Conservation (phyloP, 2,888 invertebrate species). For the Leucania comma region DNA sequence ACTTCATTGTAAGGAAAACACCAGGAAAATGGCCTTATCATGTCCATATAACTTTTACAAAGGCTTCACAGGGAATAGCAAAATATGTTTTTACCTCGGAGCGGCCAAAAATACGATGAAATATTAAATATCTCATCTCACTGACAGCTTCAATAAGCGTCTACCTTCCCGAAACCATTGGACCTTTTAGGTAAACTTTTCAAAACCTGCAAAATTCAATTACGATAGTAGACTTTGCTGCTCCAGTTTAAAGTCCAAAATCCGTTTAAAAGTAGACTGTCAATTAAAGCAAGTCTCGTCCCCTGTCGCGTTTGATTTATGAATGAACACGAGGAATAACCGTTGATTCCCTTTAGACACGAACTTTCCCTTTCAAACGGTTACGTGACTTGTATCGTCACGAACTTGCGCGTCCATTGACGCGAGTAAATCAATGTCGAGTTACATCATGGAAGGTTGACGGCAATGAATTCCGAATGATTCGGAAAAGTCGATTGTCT, state of each 20-base stretch:
- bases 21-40: constrained; percentile 47
- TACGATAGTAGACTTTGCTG: constrained; percentile 49
- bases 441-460: constrained; percentile 58
- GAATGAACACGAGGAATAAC: constrained; percentile 74
- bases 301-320: constrained; percentile 71
- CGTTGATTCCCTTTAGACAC: constrained; percentile 69
- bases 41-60: constrained; percentile 42
- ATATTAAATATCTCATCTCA: constrained; percentile 58
- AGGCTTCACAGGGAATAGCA: constrained; percentile 50
- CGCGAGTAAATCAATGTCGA: constrained; percentile 62
- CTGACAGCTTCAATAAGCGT: constrained; percentile 51
- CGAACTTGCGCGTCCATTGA: constrained; percentile 62
- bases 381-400: constrained; percentile 69
- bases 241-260: constrained; percentile 56
- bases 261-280: constrained; percentile 32
- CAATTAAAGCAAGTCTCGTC: constrained; percentile 64
- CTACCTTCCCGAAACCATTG: constrained; percentile 42
- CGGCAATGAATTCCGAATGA: constrained; percentile 65
- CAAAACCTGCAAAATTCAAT: constrained; percentile 22
- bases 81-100: constrained; percentile 45
- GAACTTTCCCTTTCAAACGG: constrained; percentile 75
- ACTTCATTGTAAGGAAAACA: constrained; percentile 37
- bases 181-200: constrained; percentile 51
- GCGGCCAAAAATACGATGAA: constrained; percentile 51
- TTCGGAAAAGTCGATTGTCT: constrained; percentile 63